Conservation (phyloP, 2,113 vertebrate genomes). For the Leucosticte australis region DNA sequence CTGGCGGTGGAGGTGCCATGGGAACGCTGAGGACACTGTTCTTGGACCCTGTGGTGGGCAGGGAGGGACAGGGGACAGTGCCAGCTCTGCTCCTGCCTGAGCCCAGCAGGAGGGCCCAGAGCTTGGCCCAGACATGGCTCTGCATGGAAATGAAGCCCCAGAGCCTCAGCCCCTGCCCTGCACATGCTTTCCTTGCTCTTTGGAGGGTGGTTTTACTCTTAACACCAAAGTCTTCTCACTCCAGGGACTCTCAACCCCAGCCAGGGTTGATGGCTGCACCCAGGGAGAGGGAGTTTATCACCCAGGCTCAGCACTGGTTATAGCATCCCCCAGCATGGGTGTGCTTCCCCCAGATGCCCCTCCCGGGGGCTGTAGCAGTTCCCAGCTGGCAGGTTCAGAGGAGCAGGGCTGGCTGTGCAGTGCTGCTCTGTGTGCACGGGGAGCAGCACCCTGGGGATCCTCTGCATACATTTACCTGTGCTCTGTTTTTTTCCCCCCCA, state of each 20-base stretch:
- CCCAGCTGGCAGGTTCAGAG: not conserved
- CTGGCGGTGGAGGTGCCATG: not conserved
- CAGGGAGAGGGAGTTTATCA: rapidly evolving
- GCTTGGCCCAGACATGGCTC: not conserved
- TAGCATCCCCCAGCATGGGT: not conserved
- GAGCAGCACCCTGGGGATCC: not conserved
- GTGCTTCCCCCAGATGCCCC: not conserved
- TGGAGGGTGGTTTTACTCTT: not conserved
- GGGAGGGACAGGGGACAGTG: not conserved
- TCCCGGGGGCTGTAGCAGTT: not conserved
- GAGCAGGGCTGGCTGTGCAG: not conserved
- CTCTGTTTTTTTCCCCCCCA: slow-evolving; percentile 50
- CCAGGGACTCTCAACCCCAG: too few species aligned
- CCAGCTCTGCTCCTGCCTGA: not conserved
- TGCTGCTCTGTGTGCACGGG: not conserved
- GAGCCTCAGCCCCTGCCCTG: not conserved
- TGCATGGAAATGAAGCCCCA: not conserved
- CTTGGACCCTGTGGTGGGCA: not conserved
- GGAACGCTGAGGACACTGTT: not conserved
- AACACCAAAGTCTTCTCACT: not conserved
- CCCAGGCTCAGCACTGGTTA: not conserved
- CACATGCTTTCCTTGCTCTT: not conserved
- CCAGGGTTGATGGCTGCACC: not conserved
- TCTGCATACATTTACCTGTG: slow-evolving; percentile 64
- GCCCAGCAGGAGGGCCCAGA: not conserved